A percentile compares a stretch with the other conserved stretches of the same genome.
phyloP scores from a whole-genome alignment of 2,888 invertebrate genomes.

The Agelastica alni region DNA sequence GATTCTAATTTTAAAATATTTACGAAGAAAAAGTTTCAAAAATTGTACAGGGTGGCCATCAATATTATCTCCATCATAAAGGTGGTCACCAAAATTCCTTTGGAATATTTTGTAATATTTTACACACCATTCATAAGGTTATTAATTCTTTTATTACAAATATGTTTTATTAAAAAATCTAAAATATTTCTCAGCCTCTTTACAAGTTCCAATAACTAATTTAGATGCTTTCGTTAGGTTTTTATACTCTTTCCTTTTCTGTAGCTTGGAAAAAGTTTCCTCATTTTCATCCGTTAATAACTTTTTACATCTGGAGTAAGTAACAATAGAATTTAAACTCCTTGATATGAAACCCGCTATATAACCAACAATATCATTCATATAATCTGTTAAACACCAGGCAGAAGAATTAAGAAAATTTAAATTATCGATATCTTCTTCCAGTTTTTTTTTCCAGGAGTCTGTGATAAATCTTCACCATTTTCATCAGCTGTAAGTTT shows the following conservation, averaged over 20 bases:
- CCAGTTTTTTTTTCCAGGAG: neutral
- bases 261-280: conserved; percentile 20
- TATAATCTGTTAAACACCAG: neutral
- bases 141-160: conserved; percentile 15
- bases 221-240: neutral
- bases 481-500: neutral
- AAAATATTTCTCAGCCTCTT: conserved; percentile 2
- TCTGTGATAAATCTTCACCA: neutral
- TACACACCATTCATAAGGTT: conserved; percentile 2
- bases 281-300: conserved; percentile 8
- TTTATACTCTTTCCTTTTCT: conserved; percentile 25
- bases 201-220: neutral
- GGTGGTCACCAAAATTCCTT: conserved; percentile 19
- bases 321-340: conserved; percentile 18
- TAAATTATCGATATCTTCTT: neutral
- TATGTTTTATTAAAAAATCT: conserved; percentile 10
- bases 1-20: conserved; percentile 19
- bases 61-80: conserved; percentile 25
- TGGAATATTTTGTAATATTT: no score
- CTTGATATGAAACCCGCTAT: conserved; percentile 25
- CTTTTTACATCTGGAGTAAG: conserved; percentile 18
- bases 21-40: conserved; percentile 21
- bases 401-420: neutral
- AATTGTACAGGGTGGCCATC: conserved; percentile 15
- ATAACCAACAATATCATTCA: conserved; percentile 23